Conservation (phyloP, 2,888 invertebrate genomes). For the Athrips mouffetella region DNA sequence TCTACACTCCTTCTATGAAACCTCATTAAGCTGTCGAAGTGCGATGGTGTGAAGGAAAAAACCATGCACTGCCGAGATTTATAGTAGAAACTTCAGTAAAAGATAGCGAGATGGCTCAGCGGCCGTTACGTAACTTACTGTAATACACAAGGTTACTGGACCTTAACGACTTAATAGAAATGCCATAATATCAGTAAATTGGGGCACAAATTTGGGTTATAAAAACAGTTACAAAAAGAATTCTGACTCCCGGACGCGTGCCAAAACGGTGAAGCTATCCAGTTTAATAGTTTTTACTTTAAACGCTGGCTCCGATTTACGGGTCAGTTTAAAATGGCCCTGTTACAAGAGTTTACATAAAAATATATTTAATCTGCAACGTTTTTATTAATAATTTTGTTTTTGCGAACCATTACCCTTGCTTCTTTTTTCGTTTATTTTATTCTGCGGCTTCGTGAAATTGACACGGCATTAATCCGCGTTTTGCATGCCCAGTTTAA, state of each 20-base stretch:
- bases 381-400: conserved; percentile 1
- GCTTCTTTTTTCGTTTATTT: conserved; percentile 38
- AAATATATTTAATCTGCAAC: background rate
- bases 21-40: too few species aligned
- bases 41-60: too few species aligned
- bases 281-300: conserved; percentile 9
- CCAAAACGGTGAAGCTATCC: conserved; percentile 5
- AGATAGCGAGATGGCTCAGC: too few species aligned
- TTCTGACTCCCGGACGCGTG: background rate
- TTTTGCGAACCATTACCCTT: conserved; percentile 37
- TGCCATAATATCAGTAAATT: too few species aligned
- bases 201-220: too few species aligned
- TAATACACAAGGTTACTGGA: too few species aligned
- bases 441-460: conserved; percentile 37
- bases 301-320: background rate
- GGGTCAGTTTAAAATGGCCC: background rate
- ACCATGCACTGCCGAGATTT: too few species aligned
- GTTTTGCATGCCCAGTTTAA: conserved; percentile 44
- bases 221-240: background rate
- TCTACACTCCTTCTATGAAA: too few species aligned
- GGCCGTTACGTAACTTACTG: too few species aligned
- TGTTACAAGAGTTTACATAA: conserved; percentile 1
- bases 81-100: too few species aligned
- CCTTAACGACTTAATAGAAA: too few species aligned
- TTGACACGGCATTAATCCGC: conserved; percentile 49